Evolutionary conservation across 2,113 vertebrate genomes (phyloP).

Genomic region (Trichechus manatus): DNA sequence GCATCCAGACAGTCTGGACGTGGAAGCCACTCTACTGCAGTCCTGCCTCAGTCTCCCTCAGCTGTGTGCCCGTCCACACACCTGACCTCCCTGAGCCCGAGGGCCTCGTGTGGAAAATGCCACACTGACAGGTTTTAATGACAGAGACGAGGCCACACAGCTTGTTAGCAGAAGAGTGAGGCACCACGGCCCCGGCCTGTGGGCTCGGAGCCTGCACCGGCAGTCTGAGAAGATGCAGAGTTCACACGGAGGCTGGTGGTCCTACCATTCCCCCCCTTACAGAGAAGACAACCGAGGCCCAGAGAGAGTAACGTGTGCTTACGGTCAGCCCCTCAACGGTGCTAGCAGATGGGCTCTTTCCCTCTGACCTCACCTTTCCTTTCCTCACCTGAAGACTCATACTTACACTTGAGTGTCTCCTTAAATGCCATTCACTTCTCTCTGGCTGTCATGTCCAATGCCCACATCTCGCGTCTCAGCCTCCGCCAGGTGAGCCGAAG

Average conservation of each 20-base stretch:
- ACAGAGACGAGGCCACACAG: background rate
- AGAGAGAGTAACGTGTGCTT: rapidly evolving
- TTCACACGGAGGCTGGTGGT: background rate
- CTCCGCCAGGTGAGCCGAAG: background rate
- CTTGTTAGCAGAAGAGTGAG: background rate
- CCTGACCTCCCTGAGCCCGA: background rate
- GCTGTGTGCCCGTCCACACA: too few species aligned
- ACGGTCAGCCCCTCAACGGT: rapidly evolving
- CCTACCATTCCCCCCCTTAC: background rate
- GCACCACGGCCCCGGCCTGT: rapidly evolving
- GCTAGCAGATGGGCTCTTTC: background rate
- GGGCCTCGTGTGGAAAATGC: background rate
- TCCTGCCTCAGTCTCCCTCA: background rate
- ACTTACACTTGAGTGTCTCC: background rate
- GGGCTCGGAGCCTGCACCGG: background rate
- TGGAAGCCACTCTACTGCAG: rapidly evolving
- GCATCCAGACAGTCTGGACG: background rate
- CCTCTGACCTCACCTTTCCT: background rate
- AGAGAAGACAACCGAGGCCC: background rate
- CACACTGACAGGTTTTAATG: rapidly evolving
- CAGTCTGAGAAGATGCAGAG: background rate
- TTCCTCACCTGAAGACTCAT: background rate
- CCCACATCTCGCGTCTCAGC: background rate
- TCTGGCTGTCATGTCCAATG: background rate
- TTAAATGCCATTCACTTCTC: rapidly evolving